A percentile compares a stretch with the other conserved stretches of the same genome.
These are phyloP conservation scores for Kryptolebias ocellatus DNA, from an alignment of 2,797 vertebrate genomes.

Conservation along the genomic window DNA sequence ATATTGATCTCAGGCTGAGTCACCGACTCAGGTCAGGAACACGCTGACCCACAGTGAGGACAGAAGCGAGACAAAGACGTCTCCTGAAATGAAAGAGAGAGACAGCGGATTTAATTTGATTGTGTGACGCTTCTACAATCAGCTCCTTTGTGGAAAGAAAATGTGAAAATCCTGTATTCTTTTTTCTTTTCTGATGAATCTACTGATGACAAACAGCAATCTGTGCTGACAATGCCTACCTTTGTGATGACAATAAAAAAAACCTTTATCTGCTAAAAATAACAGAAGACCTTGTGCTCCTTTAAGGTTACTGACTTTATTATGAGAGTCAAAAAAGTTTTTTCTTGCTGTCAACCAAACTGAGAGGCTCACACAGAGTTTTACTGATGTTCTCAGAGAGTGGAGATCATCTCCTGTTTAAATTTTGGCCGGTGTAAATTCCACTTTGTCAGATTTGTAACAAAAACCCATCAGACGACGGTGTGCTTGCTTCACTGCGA, in stretches of 20 bases:
- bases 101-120: neutral
- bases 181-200: neutral
- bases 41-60: slow-evolving; percentile 3
- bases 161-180: no score
- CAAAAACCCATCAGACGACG: neutral
- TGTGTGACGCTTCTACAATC: neutral
- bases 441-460: neutral
- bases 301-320: neutral
- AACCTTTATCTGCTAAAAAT: slow-evolving; percentile 8
- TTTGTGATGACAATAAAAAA: slow-evolving; percentile 2
- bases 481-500: neutral
- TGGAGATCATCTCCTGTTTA: neutral
- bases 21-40: neutral
- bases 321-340: neutral
- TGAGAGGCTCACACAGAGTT: neutral
- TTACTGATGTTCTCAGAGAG: neutral
- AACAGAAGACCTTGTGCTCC: neutral
- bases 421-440: neutral
- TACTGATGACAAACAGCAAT: neutral
- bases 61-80: neutral
- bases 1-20: neutral
- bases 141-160: neutral
- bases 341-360: neutral
- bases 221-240: slow-evolving; percentile 11
- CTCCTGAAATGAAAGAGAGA: neutral